These are phyloP conservation scores for Mythimna ferrago DNA, from an alignment of 2,888 invertebrate species.

Conservation along the genomic window DNA sequence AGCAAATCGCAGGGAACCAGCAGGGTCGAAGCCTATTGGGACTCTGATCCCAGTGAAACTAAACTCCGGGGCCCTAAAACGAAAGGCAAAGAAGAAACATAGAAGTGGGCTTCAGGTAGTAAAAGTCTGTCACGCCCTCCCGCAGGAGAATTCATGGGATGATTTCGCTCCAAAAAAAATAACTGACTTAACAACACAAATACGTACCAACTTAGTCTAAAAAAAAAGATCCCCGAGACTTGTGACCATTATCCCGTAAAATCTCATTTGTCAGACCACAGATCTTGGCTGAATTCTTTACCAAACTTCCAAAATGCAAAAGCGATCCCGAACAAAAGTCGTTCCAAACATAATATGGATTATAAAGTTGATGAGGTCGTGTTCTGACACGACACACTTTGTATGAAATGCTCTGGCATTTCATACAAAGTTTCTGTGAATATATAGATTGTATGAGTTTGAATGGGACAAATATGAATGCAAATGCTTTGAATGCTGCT, in stretches of 20 bases:
- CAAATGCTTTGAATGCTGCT: conserved; percentile 21
- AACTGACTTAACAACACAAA: too few species aligned
- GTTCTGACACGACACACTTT: too few species aligned
- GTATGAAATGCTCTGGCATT: too few species aligned
- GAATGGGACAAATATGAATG: conserved; percentile 17
- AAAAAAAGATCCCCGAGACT: background rate
- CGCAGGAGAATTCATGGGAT: too few species aligned
- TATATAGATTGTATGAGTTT: conserved; percentile 28
- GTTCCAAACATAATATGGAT: conserved; percentile 13
- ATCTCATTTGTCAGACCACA: conserved; percentile 26
- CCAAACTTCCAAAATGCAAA: conserved; percentile 19
- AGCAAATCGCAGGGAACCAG: too few species aligned
- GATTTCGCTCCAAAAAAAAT: too few species aligned
- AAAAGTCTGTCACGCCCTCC: too few species aligned
- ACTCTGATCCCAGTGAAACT: too few species aligned
- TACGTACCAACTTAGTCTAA: background rate
- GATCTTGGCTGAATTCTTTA: conserved; percentile 15
- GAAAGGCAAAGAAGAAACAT: too few species aligned
- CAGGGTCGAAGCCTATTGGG: too few species aligned
- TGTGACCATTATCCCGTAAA: conserved; percentile 9
- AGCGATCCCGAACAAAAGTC: conserved; percentile 25
- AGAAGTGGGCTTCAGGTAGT: too few species aligned
- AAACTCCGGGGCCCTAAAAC: too few species aligned
- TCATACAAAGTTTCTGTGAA: conserved; percentile 37
- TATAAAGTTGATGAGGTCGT: conserved; percentile 23